phyloP scores from a whole-genome alignment of 2,113 vertebrate genomes.

The Colaptes auratus region DNA sequence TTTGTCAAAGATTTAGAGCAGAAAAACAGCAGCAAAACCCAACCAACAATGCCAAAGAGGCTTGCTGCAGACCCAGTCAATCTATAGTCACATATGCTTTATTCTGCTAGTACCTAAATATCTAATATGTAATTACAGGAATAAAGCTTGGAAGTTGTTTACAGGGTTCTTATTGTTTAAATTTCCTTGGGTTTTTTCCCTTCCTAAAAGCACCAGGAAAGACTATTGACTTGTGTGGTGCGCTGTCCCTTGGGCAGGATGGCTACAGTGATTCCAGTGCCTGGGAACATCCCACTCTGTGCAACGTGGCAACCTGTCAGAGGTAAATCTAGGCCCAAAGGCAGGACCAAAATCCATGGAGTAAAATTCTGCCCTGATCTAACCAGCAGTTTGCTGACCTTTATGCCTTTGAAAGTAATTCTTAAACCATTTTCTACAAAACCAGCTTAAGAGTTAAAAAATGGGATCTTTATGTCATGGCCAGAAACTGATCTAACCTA shows the following conservation, averaged over 20 bases:
- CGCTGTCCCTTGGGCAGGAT: not conserved
- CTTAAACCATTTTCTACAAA: not conserved
- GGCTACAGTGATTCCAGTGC: not conserved
- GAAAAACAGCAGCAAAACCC: not conserved
- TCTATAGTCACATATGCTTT: not conserved
- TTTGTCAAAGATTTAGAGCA: not conserved
- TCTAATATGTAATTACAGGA: not conserved
- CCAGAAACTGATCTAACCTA: not conserved
- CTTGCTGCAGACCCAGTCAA: not conserved
- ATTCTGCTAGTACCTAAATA: not conserved
- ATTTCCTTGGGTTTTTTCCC: not conserved
- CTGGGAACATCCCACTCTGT: not conserved
- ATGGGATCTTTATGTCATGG: not conserved
- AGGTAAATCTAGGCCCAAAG: not conserved
- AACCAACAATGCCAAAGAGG: not conserved
- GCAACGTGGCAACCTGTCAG: not conserved
- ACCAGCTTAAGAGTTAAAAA: not conserved
- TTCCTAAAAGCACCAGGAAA: not conserved
- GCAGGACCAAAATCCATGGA: not conserved
- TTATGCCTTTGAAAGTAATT: not conserved
- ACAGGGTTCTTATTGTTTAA: not conserved
- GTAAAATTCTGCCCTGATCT: not conserved
- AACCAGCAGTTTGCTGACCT: not conserved
- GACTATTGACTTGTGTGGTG: not conserved
- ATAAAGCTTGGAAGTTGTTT: not conserved